Evolutionary conservation across 2,797 vertebrate species (phyloP).

Genomic region (Esox masquinongy): DNA sequence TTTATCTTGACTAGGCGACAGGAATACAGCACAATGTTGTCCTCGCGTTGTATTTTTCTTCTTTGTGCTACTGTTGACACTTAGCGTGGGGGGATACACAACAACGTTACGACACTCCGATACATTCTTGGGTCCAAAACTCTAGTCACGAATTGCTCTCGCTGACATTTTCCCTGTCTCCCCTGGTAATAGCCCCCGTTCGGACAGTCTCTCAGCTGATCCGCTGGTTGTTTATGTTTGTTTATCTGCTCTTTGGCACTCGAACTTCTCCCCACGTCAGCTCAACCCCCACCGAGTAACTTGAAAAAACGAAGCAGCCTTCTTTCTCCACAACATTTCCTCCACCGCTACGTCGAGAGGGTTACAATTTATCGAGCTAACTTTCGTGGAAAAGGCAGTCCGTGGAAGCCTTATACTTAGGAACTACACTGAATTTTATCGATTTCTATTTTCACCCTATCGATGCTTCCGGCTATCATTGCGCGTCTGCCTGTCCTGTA

Average conservation of each 20-base stretch:
- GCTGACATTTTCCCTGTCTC: conserved; percentile 57
- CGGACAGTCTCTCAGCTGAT: conserved; percentile 68
- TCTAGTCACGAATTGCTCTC: conserved; percentile 29
- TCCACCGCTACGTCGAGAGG: conserved; percentile 30
- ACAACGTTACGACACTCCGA: conserved; percentile 47
- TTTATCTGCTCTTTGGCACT: conserved; percentile 69
- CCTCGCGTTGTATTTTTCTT: conserved; percentile 65
- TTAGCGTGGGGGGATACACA: conserved; percentile 58
- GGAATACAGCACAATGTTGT: conserved; percentile 39
- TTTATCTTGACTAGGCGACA: conserved; percentile 46
- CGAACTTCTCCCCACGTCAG: conserved; percentile 78
- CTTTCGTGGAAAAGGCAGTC: conserved; percentile 41
- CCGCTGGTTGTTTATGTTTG: conserved; percentile 76
- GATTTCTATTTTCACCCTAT: conserved; percentile 76
- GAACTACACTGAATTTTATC: conserved; percentile 59
- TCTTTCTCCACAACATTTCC: conserved; percentile 33
- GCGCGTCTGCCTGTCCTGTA: conserved; percentile 62
- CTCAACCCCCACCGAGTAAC: conserved; percentile 71
- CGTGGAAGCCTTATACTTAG: conserved; percentile 50
- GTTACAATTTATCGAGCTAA: conserved; percentile 21
- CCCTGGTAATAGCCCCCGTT: conserved; percentile 56
- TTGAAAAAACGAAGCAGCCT: conserved; percentile 45
- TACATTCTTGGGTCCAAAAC: conserved; percentile 51
- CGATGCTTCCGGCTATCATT: conserved; percentile 80
- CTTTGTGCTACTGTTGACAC: conserved; percentile 72